Conservation (phyloP, 1,140 invertebrate species). For the Ostrea edulis region DNA sequence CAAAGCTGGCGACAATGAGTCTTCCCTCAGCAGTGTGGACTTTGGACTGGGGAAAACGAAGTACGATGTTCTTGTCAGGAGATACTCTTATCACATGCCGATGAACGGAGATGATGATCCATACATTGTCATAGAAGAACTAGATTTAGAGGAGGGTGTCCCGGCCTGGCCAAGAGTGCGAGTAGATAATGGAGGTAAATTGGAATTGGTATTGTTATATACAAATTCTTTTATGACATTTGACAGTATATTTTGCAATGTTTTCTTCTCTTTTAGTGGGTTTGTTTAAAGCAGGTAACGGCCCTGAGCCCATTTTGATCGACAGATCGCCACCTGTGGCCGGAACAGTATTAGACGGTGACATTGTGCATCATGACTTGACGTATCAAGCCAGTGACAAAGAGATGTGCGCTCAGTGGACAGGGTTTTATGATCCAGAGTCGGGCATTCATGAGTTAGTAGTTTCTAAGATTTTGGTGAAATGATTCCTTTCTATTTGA, state of each 20-base stretch:
- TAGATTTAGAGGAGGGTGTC: conserved; percentile 60
- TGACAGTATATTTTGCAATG: no score
- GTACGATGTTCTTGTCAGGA: conserved; percentile 66
- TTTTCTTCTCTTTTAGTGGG: conserved; percentile 55
- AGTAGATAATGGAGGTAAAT: conserved; percentile 65
- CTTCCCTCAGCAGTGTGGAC: conserved; percentile 61
- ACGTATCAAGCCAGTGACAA: conserved; percentile 45
- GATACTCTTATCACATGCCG: conserved; percentile 61
- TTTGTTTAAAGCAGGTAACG: conserved; percentile 52
- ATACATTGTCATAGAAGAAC: conserved; percentile 64
- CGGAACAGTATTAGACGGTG: conserved; percentile 58
- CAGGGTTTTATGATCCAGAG: conserved; percentile 53
- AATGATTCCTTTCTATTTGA: no score
- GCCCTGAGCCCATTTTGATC: conserved; percentile 55
- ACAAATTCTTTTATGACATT: no score
- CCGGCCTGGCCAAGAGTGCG: conserved; percentile 66
- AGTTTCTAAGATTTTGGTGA: not conserved
- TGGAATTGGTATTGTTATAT: not conserved
- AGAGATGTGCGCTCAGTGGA: conserved; percentile 56
- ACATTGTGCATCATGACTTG: not conserved
- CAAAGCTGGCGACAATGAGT: conserved; percentile 61
- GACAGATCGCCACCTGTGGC: conserved; percentile 58
- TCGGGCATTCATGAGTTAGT: conserved; percentile 53
- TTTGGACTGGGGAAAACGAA: conserved; percentile 70
- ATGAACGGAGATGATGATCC: conserved; percentile 48